These are phyloP conservation scores for Polymixis lichenea DNA, from an alignment of 2,888 invertebrate genomes.

Conservation along the genomic window DNA sequence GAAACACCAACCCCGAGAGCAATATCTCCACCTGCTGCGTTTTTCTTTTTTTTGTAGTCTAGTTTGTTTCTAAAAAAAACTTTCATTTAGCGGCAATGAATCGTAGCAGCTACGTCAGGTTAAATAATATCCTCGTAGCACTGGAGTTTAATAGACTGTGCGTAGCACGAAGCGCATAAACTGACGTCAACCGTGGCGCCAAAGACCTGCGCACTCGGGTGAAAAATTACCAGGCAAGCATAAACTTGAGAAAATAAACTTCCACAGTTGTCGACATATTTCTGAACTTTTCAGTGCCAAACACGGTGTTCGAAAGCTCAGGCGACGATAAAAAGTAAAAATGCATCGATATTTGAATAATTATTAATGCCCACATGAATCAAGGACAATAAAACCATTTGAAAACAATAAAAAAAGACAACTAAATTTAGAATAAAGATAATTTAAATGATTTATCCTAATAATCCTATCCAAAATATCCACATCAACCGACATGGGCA, in stretches of 20 bases:
- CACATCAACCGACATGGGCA: no score
- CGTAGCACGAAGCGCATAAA: background rate
- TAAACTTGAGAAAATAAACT: background rate
- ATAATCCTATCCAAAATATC: background rate
- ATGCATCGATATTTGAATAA: background rate
- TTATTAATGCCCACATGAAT: background rate
- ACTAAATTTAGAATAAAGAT: background rate
- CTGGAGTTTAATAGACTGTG: background rate
- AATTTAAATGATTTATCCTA: no score
- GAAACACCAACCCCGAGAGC: background rate
- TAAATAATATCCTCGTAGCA: background rate
- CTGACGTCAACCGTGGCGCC: slow-evolving; percentile 7
- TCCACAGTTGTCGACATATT: no score
- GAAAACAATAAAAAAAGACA: background rate
- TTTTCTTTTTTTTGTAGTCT: background rate
- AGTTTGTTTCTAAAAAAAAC: background rate
- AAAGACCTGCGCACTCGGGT: slow-evolving; percentile 9
- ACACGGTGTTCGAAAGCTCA: background rate
- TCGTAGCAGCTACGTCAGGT: background rate
- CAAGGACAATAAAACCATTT: no score
- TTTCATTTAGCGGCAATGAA: background rate
- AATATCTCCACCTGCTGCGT: background rate
- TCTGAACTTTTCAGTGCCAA: background rate
- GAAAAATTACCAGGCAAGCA: slow-evolving; percentile 6
- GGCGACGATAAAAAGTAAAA: background rate